Evolutionary conservation across 2,797 vertebrate genomes (phyloP).

Genomic region (Melanotaenia boesemani): DNA sequence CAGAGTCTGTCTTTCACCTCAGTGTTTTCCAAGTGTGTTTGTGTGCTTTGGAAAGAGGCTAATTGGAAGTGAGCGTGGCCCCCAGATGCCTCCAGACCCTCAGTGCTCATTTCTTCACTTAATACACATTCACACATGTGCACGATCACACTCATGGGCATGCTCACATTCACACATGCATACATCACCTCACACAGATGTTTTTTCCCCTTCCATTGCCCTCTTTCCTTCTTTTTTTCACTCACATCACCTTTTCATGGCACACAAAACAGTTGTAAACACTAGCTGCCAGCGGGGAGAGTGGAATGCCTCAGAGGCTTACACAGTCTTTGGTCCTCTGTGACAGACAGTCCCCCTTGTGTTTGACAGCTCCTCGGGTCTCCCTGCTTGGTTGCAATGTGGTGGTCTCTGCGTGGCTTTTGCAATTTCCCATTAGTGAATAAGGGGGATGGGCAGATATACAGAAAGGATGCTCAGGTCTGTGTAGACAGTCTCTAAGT

Average conservation of each 20-base stretch:
- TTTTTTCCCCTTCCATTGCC: conserved; percentile 43
- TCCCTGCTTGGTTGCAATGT: conserved; percentile 63
- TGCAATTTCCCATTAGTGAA: conserved; percentile 57
- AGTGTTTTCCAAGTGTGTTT: conserved; percentile 56
- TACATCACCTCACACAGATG: conserved; percentile 70
- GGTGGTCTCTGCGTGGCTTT: conserved; percentile 75
- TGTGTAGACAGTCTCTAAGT: conserved; percentile 34
- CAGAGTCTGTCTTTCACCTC: conserved; percentile 47
- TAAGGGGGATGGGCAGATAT: conserved; percentile 57
- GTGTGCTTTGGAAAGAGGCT: conserved; percentile 59
- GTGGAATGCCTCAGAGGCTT: conserved; percentile 82
- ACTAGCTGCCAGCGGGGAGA: conserved; percentile 77
- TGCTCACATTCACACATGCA: conserved; percentile 20
- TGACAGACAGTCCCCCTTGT: conserved; percentile 79
- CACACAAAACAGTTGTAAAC: conserved; percentile 84
- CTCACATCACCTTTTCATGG: conserved; percentile 82
- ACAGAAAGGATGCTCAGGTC: conserved; percentile 61
- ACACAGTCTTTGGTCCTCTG: conserved; percentile 71
- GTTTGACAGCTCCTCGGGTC: conserved; percentile 79
- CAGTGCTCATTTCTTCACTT: conserved; percentile 60
- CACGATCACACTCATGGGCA: conserved; percentile 10
- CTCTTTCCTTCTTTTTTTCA: conserved; percentile 65
- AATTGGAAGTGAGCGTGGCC: conserved; percentile 75
- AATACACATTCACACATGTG: conserved; percentile 44
- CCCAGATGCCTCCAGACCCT: conserved; percentile 73